Evolutionary conservation across 2,888 invertebrate genomes (phyloP).

Genomic region (Drosophila fungiperda): DNA sequence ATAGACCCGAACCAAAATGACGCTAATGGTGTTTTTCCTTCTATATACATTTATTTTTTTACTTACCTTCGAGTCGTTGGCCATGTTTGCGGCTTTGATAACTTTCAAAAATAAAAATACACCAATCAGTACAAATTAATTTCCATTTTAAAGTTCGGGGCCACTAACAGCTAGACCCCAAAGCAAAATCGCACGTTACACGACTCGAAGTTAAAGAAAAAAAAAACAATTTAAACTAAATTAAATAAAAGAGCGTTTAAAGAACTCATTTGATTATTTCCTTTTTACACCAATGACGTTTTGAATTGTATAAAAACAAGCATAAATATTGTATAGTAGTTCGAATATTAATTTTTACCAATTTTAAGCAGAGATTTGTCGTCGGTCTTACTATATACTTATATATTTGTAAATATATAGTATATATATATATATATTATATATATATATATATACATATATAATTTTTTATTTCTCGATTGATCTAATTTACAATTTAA

Average conservation of each 20-base stretch:
- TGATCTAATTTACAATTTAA: slow-evolving; percentile 80
- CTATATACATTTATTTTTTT: slow-evolving; percentile 32
- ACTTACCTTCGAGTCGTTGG: slow-evolving; percentile 48
- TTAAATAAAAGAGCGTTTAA: slow-evolving; percentile 16
- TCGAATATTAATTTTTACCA: slow-evolving; percentile 74
- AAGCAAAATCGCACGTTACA: slow-evolving; percentile 14
- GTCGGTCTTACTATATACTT: slow-evolving; percentile 50
- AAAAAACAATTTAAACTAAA: slow-evolving; percentile 1
- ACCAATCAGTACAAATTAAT: slow-evolving; percentile 79
- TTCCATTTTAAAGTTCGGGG: slow-evolving; percentile 72
- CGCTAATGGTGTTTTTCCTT: slow-evolving; percentile 21
- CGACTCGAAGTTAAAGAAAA: slow-evolving; percentile 54
- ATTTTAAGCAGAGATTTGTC: slow-evolving; percentile 70
- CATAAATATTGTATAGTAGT: slow-evolving; percentile 60
- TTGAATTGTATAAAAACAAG: slow-evolving; percentile 39
- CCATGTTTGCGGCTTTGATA: slow-evolving; percentile 34
- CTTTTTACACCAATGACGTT: slow-evolving; percentile 38
- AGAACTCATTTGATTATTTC: slow-evolving; percentile 22
- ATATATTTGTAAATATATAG: slow-evolving; percentile 33
- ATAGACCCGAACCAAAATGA: slow-evolving; percentile 41
- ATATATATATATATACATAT: slow-evolving; percentile 40
- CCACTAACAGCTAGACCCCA: slow-evolving; percentile 33
- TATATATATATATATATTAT: slow-evolving; percentile 46
- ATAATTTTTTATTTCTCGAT: slow-evolving; percentile 62
- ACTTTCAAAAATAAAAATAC: slow-evolving; percentile 56